Conservation (phyloP, 92 coral and sea anemone genomes). For the Palythoa heliodiscus region DNA sequence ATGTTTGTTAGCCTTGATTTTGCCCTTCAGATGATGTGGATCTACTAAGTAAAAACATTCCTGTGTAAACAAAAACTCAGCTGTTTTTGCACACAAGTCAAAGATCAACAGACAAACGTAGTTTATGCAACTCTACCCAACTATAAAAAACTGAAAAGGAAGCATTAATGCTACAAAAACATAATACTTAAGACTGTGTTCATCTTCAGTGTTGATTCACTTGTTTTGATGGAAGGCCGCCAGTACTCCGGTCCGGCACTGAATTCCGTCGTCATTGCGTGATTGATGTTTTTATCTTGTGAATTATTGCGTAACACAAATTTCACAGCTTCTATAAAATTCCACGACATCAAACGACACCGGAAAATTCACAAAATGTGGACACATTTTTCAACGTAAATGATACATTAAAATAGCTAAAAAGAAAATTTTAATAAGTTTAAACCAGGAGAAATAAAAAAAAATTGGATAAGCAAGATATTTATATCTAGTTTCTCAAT, state of each 20-base stretch:
- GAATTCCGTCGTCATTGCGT: constrained; percentile 26
- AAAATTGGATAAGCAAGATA: too few species aligned
- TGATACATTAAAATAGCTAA: too few species aligned
- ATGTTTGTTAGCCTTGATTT: not conserved
- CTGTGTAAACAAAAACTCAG: constrained; percentile 25
- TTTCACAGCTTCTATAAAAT: not conserved
- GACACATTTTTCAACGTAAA: too few species aligned
- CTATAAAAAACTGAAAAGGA: not conserved
- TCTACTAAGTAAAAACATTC: not conserved
- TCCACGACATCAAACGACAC: not conserved
- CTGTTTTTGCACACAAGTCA: not conserved
- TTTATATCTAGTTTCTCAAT: too few species aligned
- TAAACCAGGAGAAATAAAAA: too few species aligned
- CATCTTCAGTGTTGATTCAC: not conserved
- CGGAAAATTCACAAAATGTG: not conserved
- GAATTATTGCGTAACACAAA: constrained; percentile 20
- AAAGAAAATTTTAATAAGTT: too few species aligned
- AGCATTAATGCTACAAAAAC: not conserved
- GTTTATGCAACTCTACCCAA: not conserved
- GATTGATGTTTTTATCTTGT: constrained; percentile 7
- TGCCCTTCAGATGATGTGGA: not conserved
- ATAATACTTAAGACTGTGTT: not conserved
- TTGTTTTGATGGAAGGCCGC: not conserved
- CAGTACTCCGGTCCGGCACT: not conserved
- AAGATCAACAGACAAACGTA: not conserved